Evolutionary conservation across 2,797 vertebrate genomes (phyloP).

Genomic region (Pseudochirops corinnae): DNA sequence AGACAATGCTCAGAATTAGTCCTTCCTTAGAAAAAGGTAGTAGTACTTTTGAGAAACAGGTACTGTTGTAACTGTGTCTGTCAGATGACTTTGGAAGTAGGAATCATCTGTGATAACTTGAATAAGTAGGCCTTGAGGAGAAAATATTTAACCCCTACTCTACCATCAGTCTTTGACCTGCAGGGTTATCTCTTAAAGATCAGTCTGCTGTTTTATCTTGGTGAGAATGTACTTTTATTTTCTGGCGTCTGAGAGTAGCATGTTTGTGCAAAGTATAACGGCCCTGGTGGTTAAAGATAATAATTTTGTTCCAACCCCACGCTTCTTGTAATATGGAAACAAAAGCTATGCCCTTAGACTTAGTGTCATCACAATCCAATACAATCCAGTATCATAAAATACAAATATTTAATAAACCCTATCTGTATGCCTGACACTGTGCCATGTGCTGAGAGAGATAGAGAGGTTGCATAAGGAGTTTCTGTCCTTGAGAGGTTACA

Average conservation of each 20-base stretch:
- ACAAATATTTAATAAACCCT: neutral
- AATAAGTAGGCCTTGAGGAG: slow-evolving; percentile 26
- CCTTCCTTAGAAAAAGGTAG: slow-evolving; percentile 43
- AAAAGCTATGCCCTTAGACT: neutral
- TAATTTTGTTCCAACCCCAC: neutral
- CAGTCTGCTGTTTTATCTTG: slow-evolving; percentile 21
- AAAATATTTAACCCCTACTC: neutral
- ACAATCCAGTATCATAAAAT: neutral
- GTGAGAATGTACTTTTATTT: neutral
- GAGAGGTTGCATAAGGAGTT: neutral
- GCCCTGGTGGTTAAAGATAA: neutral
- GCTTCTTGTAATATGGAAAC: neutral
- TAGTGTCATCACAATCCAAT: neutral
- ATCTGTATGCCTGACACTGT: neutral
- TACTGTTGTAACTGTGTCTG: neutral
- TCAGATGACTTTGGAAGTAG: slow-evolving; percentile 6
- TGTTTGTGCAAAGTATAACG: slow-evolving; percentile 7
- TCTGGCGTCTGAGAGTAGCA: neutral
- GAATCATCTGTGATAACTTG: neutral
- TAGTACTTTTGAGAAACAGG: slow-evolving; percentile 61
- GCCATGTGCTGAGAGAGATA: neutral
- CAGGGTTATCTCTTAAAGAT: neutral
- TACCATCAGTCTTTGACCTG: neutral
- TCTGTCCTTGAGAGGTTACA: neutral
- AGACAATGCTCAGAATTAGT: slow-evolving; percentile 60